Evolutionary conservation across 2,113 vertebrate genomes (phyloP).

Genomic region (Pogona vitticeps): DNA sequence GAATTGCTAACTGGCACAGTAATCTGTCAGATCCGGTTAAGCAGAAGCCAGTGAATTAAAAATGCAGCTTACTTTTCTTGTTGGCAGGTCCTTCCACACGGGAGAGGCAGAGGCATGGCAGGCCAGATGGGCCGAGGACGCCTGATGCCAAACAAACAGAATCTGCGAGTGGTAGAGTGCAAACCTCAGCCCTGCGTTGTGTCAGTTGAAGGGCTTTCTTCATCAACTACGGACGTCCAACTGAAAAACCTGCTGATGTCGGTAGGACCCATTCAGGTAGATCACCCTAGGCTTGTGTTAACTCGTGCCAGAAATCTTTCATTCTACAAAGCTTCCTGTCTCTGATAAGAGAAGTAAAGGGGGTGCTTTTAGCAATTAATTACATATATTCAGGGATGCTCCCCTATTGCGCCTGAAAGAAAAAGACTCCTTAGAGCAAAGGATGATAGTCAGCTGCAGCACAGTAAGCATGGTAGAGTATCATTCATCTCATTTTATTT

Average conservation of each 20-base stretch:
- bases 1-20: not conserved
- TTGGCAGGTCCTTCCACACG: constrained; percentile 87
- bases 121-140: constrained; percentile 85
- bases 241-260: constrained; percentile 93
- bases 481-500: constrained; percentile 11
- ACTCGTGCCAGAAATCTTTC: constrained; percentile 58
- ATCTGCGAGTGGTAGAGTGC: constrained; percentile 82
- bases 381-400: constrained; percentile 47
- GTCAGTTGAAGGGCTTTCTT: constrained; percentile 95
- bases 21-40: constrained; percentile 16
- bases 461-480: not conserved
- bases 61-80: constrained; percentile 55
- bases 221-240: constrained; percentile 91
- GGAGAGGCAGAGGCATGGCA: constrained; percentile 83
- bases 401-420: constrained; percentile 22
- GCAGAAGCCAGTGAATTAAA: constrained; percentile 66
- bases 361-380: constrained; percentile 29
- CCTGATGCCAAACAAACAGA: constrained; percentile 84
- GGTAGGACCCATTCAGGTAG: constrained; percentile 95
- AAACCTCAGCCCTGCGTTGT: constrained; percentile 85
- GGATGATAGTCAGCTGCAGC: not conserved
- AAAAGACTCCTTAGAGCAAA: constrained; percentile 21
- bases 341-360: constrained; percentile 39
- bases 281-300: constrained; percentile 37
- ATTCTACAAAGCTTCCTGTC: constrained; percentile 43